These are phyloP conservation scores for Aphodius sticticus DNA, from an alignment of 2,888 invertebrate species.

Conservation along the genomic window DNA sequence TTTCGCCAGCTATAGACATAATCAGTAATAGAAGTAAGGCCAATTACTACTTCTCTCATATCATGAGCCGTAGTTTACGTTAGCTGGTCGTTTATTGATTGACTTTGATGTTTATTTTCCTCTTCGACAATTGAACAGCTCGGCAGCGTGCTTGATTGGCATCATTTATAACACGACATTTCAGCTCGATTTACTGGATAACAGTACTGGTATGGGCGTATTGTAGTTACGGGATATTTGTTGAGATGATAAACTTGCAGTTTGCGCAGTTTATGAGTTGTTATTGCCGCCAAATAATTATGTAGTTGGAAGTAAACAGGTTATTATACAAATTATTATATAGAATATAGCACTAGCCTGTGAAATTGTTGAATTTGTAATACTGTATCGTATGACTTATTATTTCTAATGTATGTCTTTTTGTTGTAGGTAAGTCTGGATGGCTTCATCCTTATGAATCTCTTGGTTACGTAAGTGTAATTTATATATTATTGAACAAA, in stretches of 20 bases:
- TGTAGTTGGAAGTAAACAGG: neutral
- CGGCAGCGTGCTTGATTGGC: neutral
- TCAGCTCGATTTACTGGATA: neutral
- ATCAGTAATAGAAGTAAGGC: neutral
- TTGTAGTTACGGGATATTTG: neutral
- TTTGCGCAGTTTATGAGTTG: neutral
- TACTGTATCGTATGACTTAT: neutral
- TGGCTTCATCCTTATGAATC: too few species aligned
- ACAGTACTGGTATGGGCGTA: neutral
- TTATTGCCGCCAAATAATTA: neutral
- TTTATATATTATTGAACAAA: too few species aligned
- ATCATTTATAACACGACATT: neutral
- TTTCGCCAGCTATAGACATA: neutral
- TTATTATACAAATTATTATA: too few species aligned
- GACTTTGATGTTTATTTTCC: neutral
- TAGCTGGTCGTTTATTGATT: neutral
- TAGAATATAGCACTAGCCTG: neutral
- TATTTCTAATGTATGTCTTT: neutral
- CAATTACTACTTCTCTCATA: neutral
- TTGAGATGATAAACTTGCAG: neutral
- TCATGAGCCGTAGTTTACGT: neutral
- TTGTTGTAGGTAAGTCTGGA: neutral
- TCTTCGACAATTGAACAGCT: neutral
- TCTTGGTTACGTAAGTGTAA: too few species aligned
- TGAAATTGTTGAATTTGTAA: constrained; percentile 5